Evolutionary conservation across 2,113 vertebrate genomes (phyloP), one percentile per base, ranked within the genome.

Genomic region (Saguinus midas): DNA sequence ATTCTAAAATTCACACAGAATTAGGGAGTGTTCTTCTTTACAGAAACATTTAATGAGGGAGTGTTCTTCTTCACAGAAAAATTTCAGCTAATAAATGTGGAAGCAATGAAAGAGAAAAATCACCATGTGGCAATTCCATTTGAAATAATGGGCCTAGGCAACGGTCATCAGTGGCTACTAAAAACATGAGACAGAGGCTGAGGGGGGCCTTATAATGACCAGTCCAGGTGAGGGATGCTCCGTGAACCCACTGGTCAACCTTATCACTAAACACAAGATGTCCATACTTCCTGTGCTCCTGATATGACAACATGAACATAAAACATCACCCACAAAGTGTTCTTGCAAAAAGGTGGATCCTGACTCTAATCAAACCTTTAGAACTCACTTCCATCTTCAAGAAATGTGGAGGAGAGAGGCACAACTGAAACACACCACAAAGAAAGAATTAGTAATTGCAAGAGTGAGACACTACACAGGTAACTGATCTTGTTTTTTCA

Each of bases 101-200:
- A 40, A 89, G 25, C 83, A 93, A 72, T 3, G 50, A 93, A 40
- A 90, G 68, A 45, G 57, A 66, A 78, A 78, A 84, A 84, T 25
- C 91, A 75, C 35, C 16, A 35, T n/a, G 57, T 43, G 40, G 27
- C 48, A 70, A 52, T 10, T 55, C 58, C 40, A 35, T 58, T 5
- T n/a, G 86, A 50, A 57, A 57, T 57, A 48, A 75, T 25, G 35
- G 43, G 21, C 61, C 58, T 23, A 48, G n/a, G 52, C 27, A 6
- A 50, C 17, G n/a, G 48, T n/a, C 17, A 35, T 8, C 52, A 40
- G 40, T 18, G 35, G 66, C 50, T 7, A 35, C 32, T 14, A 57
- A 48, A 50, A 55, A n/a, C n/a, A 25, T 9, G 12, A n/a, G 17
- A 8, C 1, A 27, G 45, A 52, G n/a, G 68, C 4, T 5, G 20